phyloP scores from a whole-genome alignment of 2,888 invertebrate genomes.

The Bellardia bayeri region DNA sequence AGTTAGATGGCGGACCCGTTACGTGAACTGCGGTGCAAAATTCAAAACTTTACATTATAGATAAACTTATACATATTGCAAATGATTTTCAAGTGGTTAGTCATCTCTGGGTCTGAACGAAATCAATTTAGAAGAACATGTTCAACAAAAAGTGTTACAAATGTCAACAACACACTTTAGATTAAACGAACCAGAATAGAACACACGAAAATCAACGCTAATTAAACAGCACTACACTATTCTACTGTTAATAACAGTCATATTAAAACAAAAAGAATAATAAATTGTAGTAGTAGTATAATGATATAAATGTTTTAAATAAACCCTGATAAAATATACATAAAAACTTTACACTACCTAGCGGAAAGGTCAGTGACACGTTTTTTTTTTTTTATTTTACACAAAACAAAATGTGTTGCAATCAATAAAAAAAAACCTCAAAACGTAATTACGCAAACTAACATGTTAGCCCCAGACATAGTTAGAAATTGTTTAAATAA shows the following conservation, averaged over 20 bases:
- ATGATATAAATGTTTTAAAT: slow-evolving; percentile 13
- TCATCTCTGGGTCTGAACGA: no score
- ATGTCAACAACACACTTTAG: background rate
- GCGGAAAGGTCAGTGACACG: slow-evolving; percentile 28
- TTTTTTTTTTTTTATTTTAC: slow-evolving; percentile 5
- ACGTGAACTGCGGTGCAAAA: no score
- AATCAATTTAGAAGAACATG: background rate
- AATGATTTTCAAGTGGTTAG: no score
- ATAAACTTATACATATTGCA: no score
- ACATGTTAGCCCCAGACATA: background rate
- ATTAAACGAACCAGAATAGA: background rate
- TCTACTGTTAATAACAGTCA: slow-evolving; percentile 2
- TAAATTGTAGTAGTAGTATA: background rate
- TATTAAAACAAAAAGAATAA: slow-evolving; percentile 14
- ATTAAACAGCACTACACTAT: background rate
- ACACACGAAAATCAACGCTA: background rate
- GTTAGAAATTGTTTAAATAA: background rate
- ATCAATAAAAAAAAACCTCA: background rate
- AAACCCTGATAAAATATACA: slow-evolving; percentile 10
- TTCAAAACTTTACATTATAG: no score
- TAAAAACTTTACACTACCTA: background rate
- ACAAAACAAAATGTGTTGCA: background rate
- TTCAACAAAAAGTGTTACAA: background rate
- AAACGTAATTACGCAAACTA: slow-evolving; percentile 15
- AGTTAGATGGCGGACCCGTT: no score